Conservation (phyloP, 2,113 vertebrate species). For the Herpetotheres cachinnans region DNA sequence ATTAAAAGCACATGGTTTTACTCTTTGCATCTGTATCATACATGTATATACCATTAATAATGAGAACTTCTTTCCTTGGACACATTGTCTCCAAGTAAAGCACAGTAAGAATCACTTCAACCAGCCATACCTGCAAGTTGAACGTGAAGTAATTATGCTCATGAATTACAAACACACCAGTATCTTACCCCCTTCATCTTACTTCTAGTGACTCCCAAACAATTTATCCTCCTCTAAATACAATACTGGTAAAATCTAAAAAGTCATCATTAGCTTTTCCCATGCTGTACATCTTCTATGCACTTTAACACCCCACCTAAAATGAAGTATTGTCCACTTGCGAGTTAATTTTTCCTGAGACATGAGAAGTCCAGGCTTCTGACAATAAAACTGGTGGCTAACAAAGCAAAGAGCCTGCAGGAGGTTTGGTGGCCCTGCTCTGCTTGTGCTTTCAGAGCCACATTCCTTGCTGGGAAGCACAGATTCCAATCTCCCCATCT, state of each 20-base stretch:
- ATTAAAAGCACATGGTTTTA: background rate
- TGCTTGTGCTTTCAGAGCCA: background rate
- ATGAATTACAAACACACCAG: background rate
- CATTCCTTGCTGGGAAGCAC: slow-evolving; percentile 26
- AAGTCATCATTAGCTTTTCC: background rate
- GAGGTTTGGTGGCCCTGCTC: slow-evolving; percentile 45
- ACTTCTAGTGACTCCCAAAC: background rate
- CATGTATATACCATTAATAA: background rate
- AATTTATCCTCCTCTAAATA: background rate
- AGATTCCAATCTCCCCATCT: slow-evolving; percentile 61
- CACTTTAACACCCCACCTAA: background rate
- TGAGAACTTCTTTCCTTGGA: background rate
- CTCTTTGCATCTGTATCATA: background rate
- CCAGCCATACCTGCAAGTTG: background rate
- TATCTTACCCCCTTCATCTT: background rate
- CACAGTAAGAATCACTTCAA: background rate
- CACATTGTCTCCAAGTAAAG: background rate
- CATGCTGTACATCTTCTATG: background rate
- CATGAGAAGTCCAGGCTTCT: background rate
- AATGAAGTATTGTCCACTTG: background rate
- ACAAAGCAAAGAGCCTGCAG: slow-evolving; percentile 8
- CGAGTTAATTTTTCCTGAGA: background rate
- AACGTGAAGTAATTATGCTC: background rate
- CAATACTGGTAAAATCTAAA: background rate
- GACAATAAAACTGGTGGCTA: background rate